Base-by-base conservation (phyloP, 2,888 invertebrate genomes). In the Pandemis heparana region DNA sequence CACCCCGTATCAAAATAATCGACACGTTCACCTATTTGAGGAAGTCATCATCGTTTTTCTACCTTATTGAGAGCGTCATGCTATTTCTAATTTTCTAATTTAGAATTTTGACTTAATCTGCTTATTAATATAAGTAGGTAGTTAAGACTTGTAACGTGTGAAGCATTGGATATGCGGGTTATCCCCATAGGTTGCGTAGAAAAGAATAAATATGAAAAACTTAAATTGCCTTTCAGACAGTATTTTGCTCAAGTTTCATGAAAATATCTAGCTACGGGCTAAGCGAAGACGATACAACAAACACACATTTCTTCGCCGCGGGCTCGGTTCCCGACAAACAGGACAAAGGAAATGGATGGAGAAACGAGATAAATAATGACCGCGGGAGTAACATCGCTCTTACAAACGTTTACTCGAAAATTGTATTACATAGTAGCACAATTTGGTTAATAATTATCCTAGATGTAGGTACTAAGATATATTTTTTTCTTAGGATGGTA, bases 401-500 rank as follows among this genome's bases (percentile, higher is more conserved):
- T 53, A 70, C 63, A 76, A 73, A 41, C 32, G 62, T 23, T 65
- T 39, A 38, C 71, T 71, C 14, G 43, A 64, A 56, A 60, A 70
- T 6, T 64, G 41, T 62, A 63, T 53, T 71, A 67, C 63, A 64
- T 59, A 67, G 61, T 68, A 60, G 56, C 70, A 75, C 64, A 69
- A 70, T 59, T 63, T 46, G 48, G 14, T 48, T 51, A 38, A 38
- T 51, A 65, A 65, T 48, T 46, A 43, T 16, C 38, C n/a, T 75
- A 23, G 16, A 43, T 53, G 18, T 16, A 16, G 16, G 38, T 56
- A 51, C 64, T 69, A 61, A 39, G 56, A 41, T 12, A 46, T 14
- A 14, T 43, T 32, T 18, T 7, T 39, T 64, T 76, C 67, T 79
- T 70, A 97, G 97, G 98, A 74, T 99, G 99, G 99, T 99, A 99